These are phyloP conservation scores for Zygogramma bicolorata DNA, from an alignment of 2,888 invertebrate genomes.

Conservation along the genomic window DNA sequence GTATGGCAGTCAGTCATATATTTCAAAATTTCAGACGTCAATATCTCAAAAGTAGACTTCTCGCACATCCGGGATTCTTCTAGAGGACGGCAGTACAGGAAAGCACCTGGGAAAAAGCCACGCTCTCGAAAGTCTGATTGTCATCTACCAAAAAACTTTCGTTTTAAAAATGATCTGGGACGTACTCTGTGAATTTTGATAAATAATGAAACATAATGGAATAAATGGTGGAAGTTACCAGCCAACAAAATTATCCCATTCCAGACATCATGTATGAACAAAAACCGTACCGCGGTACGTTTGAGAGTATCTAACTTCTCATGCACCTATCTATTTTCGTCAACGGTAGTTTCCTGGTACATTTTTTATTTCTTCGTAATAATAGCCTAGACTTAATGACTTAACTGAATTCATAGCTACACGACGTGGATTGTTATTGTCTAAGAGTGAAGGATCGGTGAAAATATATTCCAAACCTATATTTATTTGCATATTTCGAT, in stretches of 20 bases:
- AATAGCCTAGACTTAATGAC: conserved; percentile 13
- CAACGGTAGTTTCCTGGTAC: conserved; percentile 10
- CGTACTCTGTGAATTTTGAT: neutral
- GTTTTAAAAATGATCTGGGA: neutral
- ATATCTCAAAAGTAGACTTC: too few relatives aligned
- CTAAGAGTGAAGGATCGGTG: conserved; percentile 4
- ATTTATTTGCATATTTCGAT: conserved; percentile 9
- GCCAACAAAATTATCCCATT: neutral
- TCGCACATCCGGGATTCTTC: too few relatives aligned
- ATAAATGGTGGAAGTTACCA: neutral
- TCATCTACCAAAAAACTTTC: neutral
- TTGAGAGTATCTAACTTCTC: conserved; percentile 3
- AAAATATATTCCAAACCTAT: conserved; percentile 12
- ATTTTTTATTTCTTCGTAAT: conserved; percentile 9
- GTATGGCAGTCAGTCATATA: too few relatives aligned
- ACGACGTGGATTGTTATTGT: conserved; percentile 12
- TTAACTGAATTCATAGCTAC: conserved; percentile 6
- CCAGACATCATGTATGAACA: neutral
- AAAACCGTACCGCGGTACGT: neutral
- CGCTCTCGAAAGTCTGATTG: too few relatives aligned
- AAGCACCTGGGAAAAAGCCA: too few relatives aligned
- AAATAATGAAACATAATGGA: conserved; percentile 5
- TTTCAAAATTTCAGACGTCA: too few relatives aligned
- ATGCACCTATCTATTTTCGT: conserved; percentile 10
- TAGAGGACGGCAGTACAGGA: too few relatives aligned